Evolutionary conservation across 2,888 invertebrate species (phyloP).

Genomic region (Agonopterix subpropinquella): DNA sequence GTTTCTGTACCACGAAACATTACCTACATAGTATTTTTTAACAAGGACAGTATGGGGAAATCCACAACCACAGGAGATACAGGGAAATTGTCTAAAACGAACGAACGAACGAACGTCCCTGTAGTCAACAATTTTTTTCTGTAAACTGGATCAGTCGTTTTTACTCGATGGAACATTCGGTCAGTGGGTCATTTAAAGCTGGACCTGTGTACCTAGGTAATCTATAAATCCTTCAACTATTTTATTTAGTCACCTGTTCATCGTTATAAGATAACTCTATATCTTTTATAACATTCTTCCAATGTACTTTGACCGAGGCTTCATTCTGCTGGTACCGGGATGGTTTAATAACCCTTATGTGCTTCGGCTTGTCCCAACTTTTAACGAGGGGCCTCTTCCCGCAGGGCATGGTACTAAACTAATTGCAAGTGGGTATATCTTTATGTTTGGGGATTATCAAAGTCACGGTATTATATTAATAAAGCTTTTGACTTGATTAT

Average conservation of each 20-base stretch:
- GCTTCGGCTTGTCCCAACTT: constrained; percentile 49
- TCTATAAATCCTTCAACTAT: too few relatives aligned
- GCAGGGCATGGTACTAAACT: constrained; percentile 44
- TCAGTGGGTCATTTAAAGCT: too few relatives aligned
- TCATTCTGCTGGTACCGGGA: constrained; percentile 61
- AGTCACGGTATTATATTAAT: neutral
- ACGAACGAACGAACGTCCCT: too few relatives aligned
- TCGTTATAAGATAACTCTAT: constrained; percentile 60
- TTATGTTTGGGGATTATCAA: neutral
- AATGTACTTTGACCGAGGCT: constrained; percentile 56
- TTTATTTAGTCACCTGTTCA: constrained; percentile 41
- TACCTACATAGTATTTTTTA: too few relatives aligned
- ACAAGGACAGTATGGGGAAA: too few relatives aligned
- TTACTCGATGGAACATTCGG: too few relatives aligned
- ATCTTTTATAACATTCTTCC: constrained; percentile 51
- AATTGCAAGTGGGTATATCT: constrained; percentile 1
- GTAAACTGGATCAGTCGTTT: too few relatives aligned
- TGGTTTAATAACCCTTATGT: constrained; percentile 38
- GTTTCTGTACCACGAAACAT: too few relatives aligned
- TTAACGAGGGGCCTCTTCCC: constrained; percentile 50
- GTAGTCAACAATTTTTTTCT: too few relatives aligned
- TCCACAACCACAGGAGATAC: too few relatives aligned
- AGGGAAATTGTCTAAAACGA: too few relatives aligned
- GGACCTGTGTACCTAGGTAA: too few relatives aligned
- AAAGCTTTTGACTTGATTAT: neutral